These are phyloP conservation scores for Carassius carassius DNA, from an alignment of 2,113 vertebrate genomes.

Conservation along the genomic window DNA sequence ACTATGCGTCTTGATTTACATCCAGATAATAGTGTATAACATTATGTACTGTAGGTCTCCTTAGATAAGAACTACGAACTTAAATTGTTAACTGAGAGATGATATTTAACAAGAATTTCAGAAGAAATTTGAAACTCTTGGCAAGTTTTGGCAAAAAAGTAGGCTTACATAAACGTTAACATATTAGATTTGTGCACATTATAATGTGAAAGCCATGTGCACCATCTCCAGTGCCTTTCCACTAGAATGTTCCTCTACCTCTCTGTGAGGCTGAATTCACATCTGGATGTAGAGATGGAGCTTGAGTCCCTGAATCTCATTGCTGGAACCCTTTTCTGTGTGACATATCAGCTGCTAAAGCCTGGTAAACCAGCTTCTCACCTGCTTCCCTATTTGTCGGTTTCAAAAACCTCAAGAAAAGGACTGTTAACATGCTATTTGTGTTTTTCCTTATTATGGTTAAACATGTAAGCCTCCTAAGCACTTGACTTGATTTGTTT, in stretches of 20 bases:
- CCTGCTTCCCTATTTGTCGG: background rate
- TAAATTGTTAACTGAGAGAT: background rate
- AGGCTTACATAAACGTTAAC: background rate
- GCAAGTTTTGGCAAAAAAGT: background rate
- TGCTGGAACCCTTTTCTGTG: slow-evolving; percentile 29
- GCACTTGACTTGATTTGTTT: background rate
- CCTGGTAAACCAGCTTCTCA: slow-evolving; percentile 25
- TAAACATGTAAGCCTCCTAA: slow-evolving; percentile 13
- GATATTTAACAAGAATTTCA: background rate
- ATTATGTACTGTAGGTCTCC: background rate
- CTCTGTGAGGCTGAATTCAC: slow-evolving; percentile 57
- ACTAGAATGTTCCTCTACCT: slow-evolving; percentile 60
- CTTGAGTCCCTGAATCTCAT: slow-evolving; percentile 32
- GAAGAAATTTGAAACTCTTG: background rate
- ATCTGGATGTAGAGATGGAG: slow-evolving; percentile 55
- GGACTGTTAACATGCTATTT: slow-evolving; percentile 1
- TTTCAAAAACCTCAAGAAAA: background rate
- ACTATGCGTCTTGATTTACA: background rate
- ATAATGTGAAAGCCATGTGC: slow-evolving; percentile 48
- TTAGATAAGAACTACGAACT: too few species aligned
- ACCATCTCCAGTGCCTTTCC: slow-evolving; percentile 58
- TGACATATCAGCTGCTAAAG: slow-evolving; percentile 30
- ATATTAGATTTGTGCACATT: background rate
- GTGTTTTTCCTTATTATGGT: background rate
- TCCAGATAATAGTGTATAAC: background rate